These are phyloP conservation scores for Drosophila insularis DNA, from an alignment of 1,140 invertebrate species.

Conservation along the genomic window DNA sequence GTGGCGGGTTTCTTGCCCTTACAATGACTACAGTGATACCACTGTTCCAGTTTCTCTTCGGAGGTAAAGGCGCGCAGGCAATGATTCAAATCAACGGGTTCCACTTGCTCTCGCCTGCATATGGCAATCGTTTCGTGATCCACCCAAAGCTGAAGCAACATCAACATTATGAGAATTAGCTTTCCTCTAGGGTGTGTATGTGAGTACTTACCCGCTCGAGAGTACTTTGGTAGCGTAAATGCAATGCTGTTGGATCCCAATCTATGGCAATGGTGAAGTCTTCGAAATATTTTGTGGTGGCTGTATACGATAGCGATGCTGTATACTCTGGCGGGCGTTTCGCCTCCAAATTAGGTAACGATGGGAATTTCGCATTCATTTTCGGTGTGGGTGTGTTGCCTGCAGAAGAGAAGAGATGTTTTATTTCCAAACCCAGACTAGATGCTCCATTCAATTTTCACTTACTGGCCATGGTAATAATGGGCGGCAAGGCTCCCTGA, in stretches of 20 bases:
- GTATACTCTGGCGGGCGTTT: slow-evolving; percentile 65
- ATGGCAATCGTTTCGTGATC: slow-evolving; percentile 89
- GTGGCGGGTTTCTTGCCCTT: slow-evolving; percentile 91
- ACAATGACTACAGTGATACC: slow-evolving; percentile 93
- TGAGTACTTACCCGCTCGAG: slow-evolving; percentile 87
- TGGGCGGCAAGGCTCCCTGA: slow-evolving; percentile 64
- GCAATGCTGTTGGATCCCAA: slow-evolving; percentile 95
- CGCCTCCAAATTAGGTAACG: slow-evolving; percentile 71
- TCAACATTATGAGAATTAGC: background rate
- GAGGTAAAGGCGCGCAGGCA: slow-evolving; percentile 93
- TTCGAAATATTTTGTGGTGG: slow-evolving; percentile 72
- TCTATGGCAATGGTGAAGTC: slow-evolving; percentile 81
- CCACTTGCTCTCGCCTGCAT: slow-evolving; percentile 87
- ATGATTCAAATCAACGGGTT: slow-evolving; percentile 90
- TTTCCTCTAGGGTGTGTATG: background rate
- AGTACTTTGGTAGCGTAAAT: slow-evolving; percentile 92
- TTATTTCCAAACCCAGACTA: background rate
- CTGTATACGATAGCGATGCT: slow-evolving; percentile 59
- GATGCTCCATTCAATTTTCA: background rate
- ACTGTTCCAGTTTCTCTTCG: slow-evolving; percentile 92
- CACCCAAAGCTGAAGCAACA: slow-evolving; percentile 84
- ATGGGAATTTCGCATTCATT: slow-evolving; percentile 71
- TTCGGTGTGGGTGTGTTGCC: slow-evolving; percentile 66
- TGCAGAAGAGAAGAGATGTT: slow-evolving; percentile 11
- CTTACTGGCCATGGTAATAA: slow-evolving; percentile 59